These are phyloP conservation scores for Balaeniceps rex DNA, from an alignment of 2,113 vertebrate genomes.

Conservation along the genomic window DNA sequence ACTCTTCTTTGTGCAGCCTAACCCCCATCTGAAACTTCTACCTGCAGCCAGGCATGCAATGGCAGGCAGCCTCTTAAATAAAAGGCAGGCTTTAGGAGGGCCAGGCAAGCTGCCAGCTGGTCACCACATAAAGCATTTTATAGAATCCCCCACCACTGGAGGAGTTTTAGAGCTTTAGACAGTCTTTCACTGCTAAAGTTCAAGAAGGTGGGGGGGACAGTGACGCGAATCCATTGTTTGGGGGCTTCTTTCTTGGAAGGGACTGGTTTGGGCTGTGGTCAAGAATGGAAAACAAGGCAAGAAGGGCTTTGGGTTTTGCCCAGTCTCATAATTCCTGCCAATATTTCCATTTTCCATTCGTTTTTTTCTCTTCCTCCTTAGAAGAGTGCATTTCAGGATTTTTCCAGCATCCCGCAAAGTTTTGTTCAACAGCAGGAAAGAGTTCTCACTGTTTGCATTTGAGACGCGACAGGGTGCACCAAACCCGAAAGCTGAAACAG, in stretches of 20 bases:
- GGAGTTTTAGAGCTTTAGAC: background rate
- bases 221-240: background rate
- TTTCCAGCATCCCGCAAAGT: background rate
- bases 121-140: background rate
- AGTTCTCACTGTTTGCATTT: background rate
- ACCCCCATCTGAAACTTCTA: background rate
- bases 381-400: background rate
- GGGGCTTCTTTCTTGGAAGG: background rate
- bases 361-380: background rate
- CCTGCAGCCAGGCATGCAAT: background rate
- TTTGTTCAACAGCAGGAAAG: background rate
- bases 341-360: background rate
- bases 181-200: background rate
- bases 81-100: background rate
- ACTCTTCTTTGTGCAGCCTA: background rate
- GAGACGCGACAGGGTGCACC: background rate
- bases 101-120: background rate
- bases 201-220: rapidly evolving
- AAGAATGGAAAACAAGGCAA: background rate
- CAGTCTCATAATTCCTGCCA: background rate
- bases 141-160: background rate
- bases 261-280: background rate
- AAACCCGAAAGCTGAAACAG: background rate
- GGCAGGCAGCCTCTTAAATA: background rate
- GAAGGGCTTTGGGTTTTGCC: background rate